Percentiles rank a stretch among this genome's conserved stretches.
Conservation (phyloP, 2,797 vertebrate genomes). For the Pseudopleuronectes americanus region DNA sequence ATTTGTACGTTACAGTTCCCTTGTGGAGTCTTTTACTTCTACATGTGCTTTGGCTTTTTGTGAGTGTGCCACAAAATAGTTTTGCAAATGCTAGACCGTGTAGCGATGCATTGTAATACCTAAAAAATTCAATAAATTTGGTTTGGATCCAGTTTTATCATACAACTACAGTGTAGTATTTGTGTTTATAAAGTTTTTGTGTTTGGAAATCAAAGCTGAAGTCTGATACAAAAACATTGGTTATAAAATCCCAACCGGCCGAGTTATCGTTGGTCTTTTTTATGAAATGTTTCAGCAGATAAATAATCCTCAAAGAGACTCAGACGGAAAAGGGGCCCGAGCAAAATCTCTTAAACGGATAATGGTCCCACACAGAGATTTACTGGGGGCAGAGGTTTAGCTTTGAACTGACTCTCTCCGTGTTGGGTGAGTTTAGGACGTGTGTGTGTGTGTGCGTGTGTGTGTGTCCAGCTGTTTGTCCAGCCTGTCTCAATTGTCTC, state of each 20-base stretch:
- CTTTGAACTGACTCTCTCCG: slow-evolving; percentile 65
- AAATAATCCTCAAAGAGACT: slow-evolving; percentile 71
- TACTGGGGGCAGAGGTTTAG: slow-evolving; percentile 71
- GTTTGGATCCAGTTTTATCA: no score
- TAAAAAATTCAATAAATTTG: no score
- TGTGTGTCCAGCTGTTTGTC: slow-evolving; percentile 9
- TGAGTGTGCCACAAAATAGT: no score
- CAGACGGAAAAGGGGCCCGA: slow-evolving; percentile 56
- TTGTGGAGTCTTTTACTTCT: no score
- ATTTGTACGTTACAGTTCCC: no score
- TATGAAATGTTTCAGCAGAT: slow-evolving; percentile 51
- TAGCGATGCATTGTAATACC: no score
- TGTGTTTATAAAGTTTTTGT: no score
- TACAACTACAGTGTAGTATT: no score
- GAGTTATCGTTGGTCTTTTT: slow-evolving; percentile 25
- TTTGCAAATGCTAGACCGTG: no score
- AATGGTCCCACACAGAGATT: slow-evolving; percentile 64
- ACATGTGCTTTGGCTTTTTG: no score
- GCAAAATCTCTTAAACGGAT: slow-evolving; percentile 79
- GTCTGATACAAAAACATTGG: not conserved
- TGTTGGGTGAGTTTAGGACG: not conserved
- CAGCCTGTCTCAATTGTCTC: slow-evolving; percentile 19
- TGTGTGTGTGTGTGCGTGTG: not conserved
- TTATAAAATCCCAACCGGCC: not conserved
- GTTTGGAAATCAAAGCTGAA: no score